These are phyloP conservation scores for Phataginus tetradactyla DNA, from an alignment of 2,797 vertebrate genomes.

Conservation along the genomic window DNA sequence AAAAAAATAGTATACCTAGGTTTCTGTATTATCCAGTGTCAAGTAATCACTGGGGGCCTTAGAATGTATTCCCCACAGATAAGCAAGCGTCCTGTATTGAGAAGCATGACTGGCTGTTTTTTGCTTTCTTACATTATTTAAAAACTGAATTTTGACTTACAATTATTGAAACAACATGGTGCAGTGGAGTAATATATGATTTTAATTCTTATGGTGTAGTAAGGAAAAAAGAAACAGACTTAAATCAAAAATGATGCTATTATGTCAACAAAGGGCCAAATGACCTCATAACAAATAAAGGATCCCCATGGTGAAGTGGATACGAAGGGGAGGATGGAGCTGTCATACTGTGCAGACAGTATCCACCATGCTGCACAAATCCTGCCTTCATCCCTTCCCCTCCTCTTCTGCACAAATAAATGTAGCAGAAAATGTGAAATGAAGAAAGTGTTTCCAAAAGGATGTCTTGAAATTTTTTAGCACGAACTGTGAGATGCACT, in stretches of 20 bases:
- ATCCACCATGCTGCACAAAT: fast-evolving
- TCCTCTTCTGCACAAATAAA: not conserved
- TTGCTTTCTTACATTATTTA: not conserved
- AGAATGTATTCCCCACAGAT: fast-evolving
- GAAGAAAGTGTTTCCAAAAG: not conserved
- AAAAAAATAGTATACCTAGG: not conserved
- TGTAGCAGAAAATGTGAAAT: not conserved
- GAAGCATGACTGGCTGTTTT: not conserved
- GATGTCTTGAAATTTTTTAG: not conserved
- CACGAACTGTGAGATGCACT: not conserved
- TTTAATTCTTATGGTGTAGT: not conserved
- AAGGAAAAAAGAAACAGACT: not conserved
- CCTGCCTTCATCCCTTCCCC: fast-evolving
- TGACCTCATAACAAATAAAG: not conserved
- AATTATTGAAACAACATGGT: not conserved
- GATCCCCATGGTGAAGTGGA: not conserved
- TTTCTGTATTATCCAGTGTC: not conserved
- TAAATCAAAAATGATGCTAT: not conserved
- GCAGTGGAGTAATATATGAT: too few species aligned
- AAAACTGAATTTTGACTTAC: not conserved
- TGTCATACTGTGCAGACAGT: fast-evolving
- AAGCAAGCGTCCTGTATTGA: not conserved
- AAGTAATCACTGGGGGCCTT: not conserved
- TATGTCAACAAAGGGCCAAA: not conserved
- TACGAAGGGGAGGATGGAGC: not conserved